Evolutionary conservation across 37 sponge, comb jelly and placozoan genomes (phyloP).

Genomic region (Petrosia ficiformis): DNA sequence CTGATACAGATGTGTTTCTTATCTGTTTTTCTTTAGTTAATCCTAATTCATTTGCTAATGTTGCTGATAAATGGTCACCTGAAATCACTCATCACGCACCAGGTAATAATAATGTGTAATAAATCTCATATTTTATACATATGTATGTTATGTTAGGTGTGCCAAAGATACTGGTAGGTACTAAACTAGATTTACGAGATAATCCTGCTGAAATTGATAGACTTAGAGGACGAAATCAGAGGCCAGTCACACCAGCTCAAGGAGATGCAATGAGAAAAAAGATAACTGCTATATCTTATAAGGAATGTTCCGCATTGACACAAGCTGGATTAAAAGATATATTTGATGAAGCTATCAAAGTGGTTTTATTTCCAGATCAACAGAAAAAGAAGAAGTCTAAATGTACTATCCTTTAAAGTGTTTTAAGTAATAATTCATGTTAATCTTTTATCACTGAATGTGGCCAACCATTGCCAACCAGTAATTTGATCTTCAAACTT

Average conservation of each 20-base stretch:
- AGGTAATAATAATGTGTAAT: conserved; percentile 9
- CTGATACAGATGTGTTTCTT: conserved; percentile 87
- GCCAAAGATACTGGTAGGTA: conserved; percentile 86
- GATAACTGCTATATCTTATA: conserved; percentile 68
- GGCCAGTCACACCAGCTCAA: conserved; percentile 48
- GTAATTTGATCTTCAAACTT: too few species aligned
- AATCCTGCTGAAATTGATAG: conserved; percentile 62
- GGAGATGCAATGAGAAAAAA: conserved; percentile 79
- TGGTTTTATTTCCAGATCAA: conserved; percentile 77
- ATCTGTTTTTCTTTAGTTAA: conserved; percentile 84
- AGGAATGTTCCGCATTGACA: conserved; percentile 89
- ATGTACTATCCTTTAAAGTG: conserved; percentile 60
- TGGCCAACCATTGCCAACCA: too few species aligned
- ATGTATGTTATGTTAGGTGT: too few species aligned
- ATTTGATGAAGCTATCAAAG: conserved; percentile 87
- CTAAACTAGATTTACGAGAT: conserved; percentile 85
- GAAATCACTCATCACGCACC: conserved; percentile 86
- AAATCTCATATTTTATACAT: too few species aligned
- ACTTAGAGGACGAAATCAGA: conserved; percentile 53
- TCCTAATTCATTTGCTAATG: conserved; percentile 78
- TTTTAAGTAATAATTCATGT: neutral
- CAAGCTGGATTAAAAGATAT: conserved; percentile 86
- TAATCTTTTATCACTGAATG: too few species aligned
- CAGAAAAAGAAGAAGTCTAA: conserved; percentile 57
- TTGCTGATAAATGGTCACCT: conserved; percentile 83